phyloP scores from a whole-genome alignment of 2,113 vertebrate species.

The Prolemur simus region DNA sequence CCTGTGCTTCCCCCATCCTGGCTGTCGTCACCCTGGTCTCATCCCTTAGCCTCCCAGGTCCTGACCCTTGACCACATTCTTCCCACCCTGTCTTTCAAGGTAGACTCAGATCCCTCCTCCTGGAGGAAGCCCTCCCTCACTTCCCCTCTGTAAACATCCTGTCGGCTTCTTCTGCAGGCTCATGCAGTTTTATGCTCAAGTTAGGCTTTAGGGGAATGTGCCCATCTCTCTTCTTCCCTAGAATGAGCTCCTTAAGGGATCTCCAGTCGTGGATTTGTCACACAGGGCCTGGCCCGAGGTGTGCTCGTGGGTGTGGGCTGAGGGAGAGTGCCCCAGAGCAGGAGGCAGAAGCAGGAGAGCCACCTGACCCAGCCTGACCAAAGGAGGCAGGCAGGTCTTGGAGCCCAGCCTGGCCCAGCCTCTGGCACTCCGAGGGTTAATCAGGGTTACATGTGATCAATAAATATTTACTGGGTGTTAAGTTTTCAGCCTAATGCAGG shows the following conservation, averaged over 20 bases:
- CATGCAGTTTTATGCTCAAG: not conserved
- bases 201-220: not conserved
- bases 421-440: constrained; percentile 71
- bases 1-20: not conserved
- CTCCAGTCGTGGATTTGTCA: not conserved
- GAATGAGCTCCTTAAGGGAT: not conserved
- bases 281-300: not conserved
- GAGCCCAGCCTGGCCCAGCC: not conserved
- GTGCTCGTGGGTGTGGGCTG: not conserved
- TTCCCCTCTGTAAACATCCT: not conserved
- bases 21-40: not conserved
- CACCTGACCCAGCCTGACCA: rapidly evolving
- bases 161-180: not conserved
- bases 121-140: not conserved
- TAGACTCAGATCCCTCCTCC: not conserved
- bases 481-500: constrained; percentile 52
- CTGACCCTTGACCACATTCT: not conserved
- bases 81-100: not conserved
- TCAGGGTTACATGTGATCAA: constrained; percentile 51
- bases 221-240: not conserved
- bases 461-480: constrained; percentile 77
- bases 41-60: not conserved
- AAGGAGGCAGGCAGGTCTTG: not conserved
- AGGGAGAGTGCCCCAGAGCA: not conserved
- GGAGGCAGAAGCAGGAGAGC: not conserved